Conservation (phyloP, 2,797 vertebrate genomes). For the Gouania willdenowi region DNA sequence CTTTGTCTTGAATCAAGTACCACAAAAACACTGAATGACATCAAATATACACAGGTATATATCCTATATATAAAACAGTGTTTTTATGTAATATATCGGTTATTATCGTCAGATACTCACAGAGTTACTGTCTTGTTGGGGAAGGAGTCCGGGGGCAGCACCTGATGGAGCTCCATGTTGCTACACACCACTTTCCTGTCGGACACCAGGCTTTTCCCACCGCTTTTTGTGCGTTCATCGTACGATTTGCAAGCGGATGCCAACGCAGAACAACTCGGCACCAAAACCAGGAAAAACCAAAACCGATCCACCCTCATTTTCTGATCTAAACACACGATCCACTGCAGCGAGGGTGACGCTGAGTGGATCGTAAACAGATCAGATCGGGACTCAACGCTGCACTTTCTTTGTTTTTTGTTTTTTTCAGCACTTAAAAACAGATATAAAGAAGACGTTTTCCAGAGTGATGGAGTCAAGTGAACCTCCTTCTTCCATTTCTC, state of each 20-base stretch:
- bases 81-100: too few relatives aligned
- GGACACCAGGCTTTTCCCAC: slow-evolving; percentile 54
- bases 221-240: slow-evolving; percentile 70
- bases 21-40: too few relatives aligned
- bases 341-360: not conserved
- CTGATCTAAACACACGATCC: slow-evolving; percentile 11
- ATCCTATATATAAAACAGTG: too few relatives aligned
- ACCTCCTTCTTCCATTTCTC: slow-evolving; percentile 65
- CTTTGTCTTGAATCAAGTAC: too few relatives aligned
- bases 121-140: slow-evolving; percentile 89
- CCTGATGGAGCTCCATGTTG: slow-evolving; percentile 86
- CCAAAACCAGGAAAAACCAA: slow-evolving; percentile 49
- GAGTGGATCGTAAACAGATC: slow-evolving; percentile 1
- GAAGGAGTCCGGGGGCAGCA: slow-evolving; percentile 79
- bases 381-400: slow-evolving; percentile 5
- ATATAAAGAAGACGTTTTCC: slow-evolving; percentile 28
- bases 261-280: slow-evolving; percentile 49
- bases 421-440: too few relatives aligned
- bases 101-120: too few relatives aligned
- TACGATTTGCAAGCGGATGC: slow-evolving; percentile 84
- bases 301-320: slow-evolving; percentile 62
- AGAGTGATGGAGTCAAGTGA: slow-evolving; percentile 31
- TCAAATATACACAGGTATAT: too few relatives aligned
- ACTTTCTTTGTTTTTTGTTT: too few relatives aligned
- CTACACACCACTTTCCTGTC: slow-evolving; percentile 86